Evolutionary conservation across 2,113 vertebrate genomes (phyloP).

Genomic region (Lichenostomus cassidix): DNA sequence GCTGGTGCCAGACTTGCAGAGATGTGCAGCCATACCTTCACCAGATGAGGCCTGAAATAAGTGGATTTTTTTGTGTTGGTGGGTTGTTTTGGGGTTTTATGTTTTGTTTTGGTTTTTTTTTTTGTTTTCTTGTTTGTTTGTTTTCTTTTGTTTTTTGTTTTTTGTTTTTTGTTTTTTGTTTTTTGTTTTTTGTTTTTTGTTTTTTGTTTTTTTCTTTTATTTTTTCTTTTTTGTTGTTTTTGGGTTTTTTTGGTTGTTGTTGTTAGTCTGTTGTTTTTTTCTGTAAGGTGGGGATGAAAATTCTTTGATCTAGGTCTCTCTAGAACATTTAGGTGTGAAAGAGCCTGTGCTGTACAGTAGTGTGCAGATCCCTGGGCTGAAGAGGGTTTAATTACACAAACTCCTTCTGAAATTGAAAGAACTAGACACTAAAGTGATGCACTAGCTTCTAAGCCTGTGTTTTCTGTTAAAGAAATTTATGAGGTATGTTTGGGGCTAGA

Average conservation of each 20-base stretch:
- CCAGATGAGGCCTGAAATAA: neutral
- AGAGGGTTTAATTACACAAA: neutral
- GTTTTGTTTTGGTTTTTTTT: neutral
- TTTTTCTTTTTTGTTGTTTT: too few species aligned
- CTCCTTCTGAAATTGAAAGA: neutral
- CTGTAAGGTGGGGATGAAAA: rapidly evolving
- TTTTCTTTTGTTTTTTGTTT: too few species aligned
- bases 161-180: neutral
- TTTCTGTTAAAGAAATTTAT: neutral
- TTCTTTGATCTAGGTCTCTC: neutral
- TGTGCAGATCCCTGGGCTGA: neutral
- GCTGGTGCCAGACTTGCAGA: neutral
- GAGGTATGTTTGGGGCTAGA: neutral
- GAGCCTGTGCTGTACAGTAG: neutral
- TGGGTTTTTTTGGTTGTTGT: neutral
- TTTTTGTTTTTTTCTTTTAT: neutral
- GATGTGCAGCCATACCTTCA: neutral
- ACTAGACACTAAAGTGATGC: neutral
- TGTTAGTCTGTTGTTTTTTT: neutral
- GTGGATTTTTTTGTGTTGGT: neutral
- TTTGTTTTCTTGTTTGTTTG: neutral
- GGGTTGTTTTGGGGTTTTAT: rapidly evolving
- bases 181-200: neutral
- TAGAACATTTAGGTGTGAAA: too few species aligned
- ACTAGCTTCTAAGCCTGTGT: neutral